Evolutionary conservation across 2,797 vertebrate species (phyloP).

Genomic region (Poecilia gillii): DNA sequence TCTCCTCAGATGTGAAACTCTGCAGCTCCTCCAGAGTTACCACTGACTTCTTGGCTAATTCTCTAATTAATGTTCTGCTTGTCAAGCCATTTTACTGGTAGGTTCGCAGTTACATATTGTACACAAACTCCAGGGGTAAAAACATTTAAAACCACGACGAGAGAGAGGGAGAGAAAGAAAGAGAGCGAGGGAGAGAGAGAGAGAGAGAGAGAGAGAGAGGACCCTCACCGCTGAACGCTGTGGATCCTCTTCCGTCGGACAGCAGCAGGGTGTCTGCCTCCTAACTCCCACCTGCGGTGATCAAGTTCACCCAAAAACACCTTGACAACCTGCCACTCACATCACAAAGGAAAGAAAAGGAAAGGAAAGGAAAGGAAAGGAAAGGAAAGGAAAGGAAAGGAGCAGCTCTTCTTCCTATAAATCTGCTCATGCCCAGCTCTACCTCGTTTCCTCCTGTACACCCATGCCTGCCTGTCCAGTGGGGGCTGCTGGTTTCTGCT

Average conservation of each 20-base stretch:
- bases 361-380: neutral
- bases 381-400: neutral
- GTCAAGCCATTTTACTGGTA: neutral
- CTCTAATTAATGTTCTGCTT: too few relatives aligned
- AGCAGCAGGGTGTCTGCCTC: slow-evolving; percentile 54
- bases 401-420: slow-evolving; percentile 55
- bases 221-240: slow-evolving; percentile 59
- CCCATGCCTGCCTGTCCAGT: slow-evolving; percentile 50
- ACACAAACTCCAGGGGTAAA: neutral
- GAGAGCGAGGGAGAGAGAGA: too few relatives aligned
- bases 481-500: slow-evolving; percentile 88
- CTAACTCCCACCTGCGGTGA: slow-evolving; percentile 43
- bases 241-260: slow-evolving; percentile 59
- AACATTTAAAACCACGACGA: neutral
- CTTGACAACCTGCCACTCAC: slow-evolving; percentile 54
- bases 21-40: neutral
- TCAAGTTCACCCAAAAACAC: slow-evolving; percentile 64
- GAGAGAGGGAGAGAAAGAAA: too few relatives aligned
- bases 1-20: neutral
- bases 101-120: neutral
- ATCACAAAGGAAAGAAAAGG: neutral
- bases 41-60: neutral
- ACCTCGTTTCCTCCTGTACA: slow-evolving; percentile 74
- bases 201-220: slow-evolving; percentile 51
- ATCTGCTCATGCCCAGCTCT: slow-evolving; percentile 42